Base-by-base conservation (phyloP, 2,888 invertebrate species). In the Oxycera nigricornis region DNA sequence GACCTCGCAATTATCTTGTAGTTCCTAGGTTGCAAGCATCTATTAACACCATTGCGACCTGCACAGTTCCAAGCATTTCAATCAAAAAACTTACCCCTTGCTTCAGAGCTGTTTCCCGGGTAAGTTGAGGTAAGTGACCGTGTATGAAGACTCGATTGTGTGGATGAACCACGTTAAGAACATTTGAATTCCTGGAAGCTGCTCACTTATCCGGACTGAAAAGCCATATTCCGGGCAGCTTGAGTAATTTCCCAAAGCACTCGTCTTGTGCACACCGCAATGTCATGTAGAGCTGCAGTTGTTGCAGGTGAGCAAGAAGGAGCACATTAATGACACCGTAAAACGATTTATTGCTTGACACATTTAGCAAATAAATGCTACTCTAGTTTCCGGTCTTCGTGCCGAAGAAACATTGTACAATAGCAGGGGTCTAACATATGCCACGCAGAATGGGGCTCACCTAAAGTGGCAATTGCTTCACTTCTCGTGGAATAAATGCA, bases 291-390 rank as follows among this genome's bases (percentile, higher is more conserved):
- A 22, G 20, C 24, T 65, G 41, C 65, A 39, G 65, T 39, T 39
- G 24, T 41, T 65, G 24, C 65, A 70, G 70, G 70, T 70, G 52
- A 52, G 22, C 30, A 55, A 31, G 28, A 68, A 24, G 46, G 55
- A 70, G 46, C 17, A 30, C 70, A 52, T 70, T 55, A 70, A 70
- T 28, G 35, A 22, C 55, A 31, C 70, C 70, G 22, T 70, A 52
- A 70, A 70, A 22, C 70, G 31, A 70, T 70, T 70, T 70, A 70
- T 70, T 70, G 70, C 70, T 70, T 52, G 70, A 70, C 70, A 70
- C 52, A 52, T 70, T 70, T 70, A 70, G 46, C 70, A 70, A 55
- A 70, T 70, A 70, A 52, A 26, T 9, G 39, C 20, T 35, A 24
- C 9, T n/a, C 22, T 26, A 61, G 35, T 24, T 65, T 65, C 24